phyloP scores from a whole-genome alignment of 2,797 vertebrate species.

The Lophotriccus pileatus region DNA sequence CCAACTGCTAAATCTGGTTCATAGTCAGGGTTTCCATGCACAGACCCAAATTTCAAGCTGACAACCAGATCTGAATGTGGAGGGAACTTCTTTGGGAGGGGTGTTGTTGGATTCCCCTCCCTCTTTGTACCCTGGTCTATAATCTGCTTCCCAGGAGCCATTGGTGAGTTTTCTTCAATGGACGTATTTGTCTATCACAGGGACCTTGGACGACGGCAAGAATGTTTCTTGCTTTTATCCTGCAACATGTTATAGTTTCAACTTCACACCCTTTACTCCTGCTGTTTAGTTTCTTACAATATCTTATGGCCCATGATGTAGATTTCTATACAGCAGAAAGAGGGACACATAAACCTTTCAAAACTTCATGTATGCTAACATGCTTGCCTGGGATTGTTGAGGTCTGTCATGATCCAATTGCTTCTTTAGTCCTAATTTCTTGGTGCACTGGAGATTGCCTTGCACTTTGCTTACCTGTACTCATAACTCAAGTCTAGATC shows the following conservation, averaged over 20 bases:
- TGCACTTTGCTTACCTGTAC: background rate
- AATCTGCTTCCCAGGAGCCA: background rate
- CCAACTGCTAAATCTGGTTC: background rate
- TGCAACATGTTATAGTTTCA: background rate
- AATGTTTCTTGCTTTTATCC: background rate
- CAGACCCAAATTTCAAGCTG: background rate
- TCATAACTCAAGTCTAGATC: background rate
- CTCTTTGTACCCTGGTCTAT: background rate
- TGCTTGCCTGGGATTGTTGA: background rate
- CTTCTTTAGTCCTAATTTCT: background rate
- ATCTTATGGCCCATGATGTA: background rate
- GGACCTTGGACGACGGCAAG: background rate
- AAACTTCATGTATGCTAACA: background rate
- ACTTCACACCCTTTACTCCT: background rate
- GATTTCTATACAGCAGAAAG: background rate
- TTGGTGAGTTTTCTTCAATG: fast-evolving
- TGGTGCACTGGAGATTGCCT: background rate
- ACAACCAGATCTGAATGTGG: background rate
- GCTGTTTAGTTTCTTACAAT: background rate
- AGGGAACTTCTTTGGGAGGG: background rate
- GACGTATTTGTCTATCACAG: background rate
- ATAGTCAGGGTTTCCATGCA: background rate
- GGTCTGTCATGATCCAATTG: background rate
- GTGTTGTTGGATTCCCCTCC: background rate
- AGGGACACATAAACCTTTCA: background rate